Evolutionary conservation across 1,140 invertebrate species (phyloP).

Genomic region (Heliconius hermathena): DNA sequence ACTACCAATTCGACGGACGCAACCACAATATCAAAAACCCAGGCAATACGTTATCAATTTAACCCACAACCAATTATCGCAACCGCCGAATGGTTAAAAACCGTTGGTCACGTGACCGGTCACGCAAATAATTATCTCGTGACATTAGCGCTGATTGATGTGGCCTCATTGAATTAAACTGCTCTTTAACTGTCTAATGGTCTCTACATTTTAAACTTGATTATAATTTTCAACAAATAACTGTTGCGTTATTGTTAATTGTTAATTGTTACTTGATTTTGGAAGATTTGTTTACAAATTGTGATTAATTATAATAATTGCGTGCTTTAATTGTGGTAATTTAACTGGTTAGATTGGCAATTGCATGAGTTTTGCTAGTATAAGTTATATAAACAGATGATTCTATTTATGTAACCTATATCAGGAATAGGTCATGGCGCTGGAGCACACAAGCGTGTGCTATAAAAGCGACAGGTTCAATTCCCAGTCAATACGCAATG

Average conservation of each 20-base stretch:
- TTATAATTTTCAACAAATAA: conserved; percentile 8
- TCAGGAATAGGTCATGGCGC: no score
- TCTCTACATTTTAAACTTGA: conserved; percentile 2
- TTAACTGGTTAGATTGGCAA: background rate
- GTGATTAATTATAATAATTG: background rate
- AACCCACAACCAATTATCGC: conserved; percentile 27
- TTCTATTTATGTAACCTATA: no score
- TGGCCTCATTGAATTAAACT: conserved; percentile 33
- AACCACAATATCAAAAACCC: background rate
- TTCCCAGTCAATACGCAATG: no score
- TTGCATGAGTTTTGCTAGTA: background rate
- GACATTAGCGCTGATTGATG: conserved; percentile 48
- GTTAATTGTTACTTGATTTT: background rate
- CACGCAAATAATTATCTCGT: conserved; percentile 45
- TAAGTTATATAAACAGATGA: no score
- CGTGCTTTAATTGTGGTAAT: background rate
- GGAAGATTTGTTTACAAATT: background rate
- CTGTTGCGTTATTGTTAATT: background rate
- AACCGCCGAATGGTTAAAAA: conserved; percentile 39
- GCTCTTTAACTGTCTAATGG: conserved; percentile 24
- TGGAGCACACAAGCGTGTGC: no score
- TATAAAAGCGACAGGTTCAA: no score
- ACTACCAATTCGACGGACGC: background rate
- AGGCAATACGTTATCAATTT: background rate
- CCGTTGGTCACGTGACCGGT: conserved; percentile 32